Percentiles rank a stretch among this genome's conserved stretches.
Conservation (phyloP, 2,888 invertebrate species). For the Hedya salicella region DNA sequence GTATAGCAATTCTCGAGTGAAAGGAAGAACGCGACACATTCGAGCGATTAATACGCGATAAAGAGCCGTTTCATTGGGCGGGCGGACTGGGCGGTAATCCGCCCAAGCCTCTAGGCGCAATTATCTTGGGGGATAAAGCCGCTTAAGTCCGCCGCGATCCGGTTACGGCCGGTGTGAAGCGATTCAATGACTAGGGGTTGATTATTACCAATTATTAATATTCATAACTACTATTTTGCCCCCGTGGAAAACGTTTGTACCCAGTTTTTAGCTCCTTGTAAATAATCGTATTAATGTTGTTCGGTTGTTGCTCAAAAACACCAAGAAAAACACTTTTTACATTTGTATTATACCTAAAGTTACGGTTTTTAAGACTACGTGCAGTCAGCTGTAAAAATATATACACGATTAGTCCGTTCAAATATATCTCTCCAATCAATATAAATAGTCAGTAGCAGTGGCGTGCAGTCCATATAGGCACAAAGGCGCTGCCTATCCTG, state of each 20-base stretch:
- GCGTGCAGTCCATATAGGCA: too few relatives aligned
- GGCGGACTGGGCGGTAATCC: constrained; percentile 45
- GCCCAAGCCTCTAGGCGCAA: constrained; percentile 67
- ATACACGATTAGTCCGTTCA: too few relatives aligned
- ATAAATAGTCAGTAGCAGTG: too few relatives aligned
- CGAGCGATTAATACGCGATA: constrained; percentile 32
- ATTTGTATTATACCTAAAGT: too few relatives aligned
- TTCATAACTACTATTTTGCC: not conserved
- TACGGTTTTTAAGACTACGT: too few relatives aligned
- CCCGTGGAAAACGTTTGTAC: not conserved
- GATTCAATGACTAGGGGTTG: constrained; percentile 40
- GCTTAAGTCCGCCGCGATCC: constrained; percentile 50
- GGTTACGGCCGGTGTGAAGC: constrained; percentile 50
- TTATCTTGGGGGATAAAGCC: constrained; percentile 66
- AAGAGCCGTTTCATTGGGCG: constrained; percentile 42
- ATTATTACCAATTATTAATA: constrained; percentile 17
- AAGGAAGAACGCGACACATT: constrained; percentile 17
- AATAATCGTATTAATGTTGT: too few relatives aligned
- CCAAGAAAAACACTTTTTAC: too few relatives aligned
- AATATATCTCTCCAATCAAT: too few relatives aligned
- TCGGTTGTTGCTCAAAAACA: too few relatives aligned
- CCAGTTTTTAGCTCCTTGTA: too few relatives aligned
- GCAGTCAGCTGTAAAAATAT: too few relatives aligned
- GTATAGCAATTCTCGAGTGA: not conserved
- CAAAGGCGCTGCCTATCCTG: too few relatives aligned